Conservation (phyloP, 1,140 invertebrate genomes). For the Zaprionus taronus region DNA sequence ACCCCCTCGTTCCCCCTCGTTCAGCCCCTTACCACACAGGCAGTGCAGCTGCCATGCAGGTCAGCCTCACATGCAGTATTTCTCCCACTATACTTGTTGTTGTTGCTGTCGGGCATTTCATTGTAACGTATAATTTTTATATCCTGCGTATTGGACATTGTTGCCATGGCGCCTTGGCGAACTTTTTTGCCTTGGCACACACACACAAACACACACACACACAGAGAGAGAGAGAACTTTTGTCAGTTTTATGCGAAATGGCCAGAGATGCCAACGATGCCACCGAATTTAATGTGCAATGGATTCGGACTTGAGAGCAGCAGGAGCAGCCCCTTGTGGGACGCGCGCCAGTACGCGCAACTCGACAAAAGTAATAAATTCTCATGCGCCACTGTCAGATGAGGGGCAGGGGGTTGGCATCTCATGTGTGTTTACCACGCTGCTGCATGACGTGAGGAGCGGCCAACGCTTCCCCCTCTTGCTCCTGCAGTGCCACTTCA, state of each 20-base stretch:
- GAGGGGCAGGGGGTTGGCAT: not conserved
- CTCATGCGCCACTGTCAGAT: slow-evolving; percentile 68
- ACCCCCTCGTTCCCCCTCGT: no score
- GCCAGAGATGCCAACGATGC: slow-evolving; percentile 39
- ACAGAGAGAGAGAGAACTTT: slow-evolving; percentile 20
- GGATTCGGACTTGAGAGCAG: slow-evolving; percentile 50
- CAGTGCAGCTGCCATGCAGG: slow-evolving; percentile 20
- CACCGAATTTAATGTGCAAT: slow-evolving; percentile 69
- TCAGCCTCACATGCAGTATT: slow-evolving; percentile 31
- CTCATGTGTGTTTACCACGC: slow-evolving; percentile 54
- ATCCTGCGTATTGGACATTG: slow-evolving; percentile 47
- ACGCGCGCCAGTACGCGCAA: not conserved
- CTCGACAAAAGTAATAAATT: slow-evolving; percentile 68
- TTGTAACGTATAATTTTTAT: slow-evolving; percentile 49
- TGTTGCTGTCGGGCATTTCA: slow-evolving; percentile 34
- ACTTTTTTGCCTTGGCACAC: slow-evolving; percentile 47
- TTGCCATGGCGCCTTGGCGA: slow-evolving; percentile 30
- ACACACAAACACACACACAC: not conserved
- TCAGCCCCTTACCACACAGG: not conserved
- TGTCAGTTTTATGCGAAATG: slow-evolving; percentile 48
- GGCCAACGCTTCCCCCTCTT: not conserved
- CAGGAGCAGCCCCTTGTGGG: slow-evolving; percentile 3
- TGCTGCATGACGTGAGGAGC: not conserved
- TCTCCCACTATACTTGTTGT: slow-evolving; percentile 8
- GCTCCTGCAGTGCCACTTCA: not conserved